Conservation (phyloP, 2,797 vertebrate species). For the Neomorphus geoffroyi region DNA sequence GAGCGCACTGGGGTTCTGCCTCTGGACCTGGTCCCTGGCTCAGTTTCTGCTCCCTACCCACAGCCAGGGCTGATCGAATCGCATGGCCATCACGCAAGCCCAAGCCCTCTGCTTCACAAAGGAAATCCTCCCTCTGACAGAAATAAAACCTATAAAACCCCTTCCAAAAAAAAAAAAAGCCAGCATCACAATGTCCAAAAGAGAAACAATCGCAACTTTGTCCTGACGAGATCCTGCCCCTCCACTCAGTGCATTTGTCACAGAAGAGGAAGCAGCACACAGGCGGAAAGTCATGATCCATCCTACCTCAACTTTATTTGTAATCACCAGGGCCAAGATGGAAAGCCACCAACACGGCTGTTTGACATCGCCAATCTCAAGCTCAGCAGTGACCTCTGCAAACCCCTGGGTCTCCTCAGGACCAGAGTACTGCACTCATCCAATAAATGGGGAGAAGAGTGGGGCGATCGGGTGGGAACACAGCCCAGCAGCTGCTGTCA, state of each 20-base stretch:
- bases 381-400: neutral
- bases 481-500: neutral
- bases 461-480: fast-evolving
- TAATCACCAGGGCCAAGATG: neutral
- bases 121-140: fast-evolving
- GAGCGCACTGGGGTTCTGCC: neutral
- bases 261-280: neutral
- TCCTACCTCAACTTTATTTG: neutral
- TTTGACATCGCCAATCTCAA: neutral
- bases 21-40: neutral
- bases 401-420: neutral
- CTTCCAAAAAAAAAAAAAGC: neutral
- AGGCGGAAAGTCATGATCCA: neutral
- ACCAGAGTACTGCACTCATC: neutral
- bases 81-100: fast-evolving
- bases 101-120: neutral
- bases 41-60: neutral
- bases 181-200: neutral
- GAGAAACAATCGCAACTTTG: neutral
- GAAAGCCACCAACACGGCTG: neutral
- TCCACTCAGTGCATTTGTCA: neutral
- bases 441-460: fast-evolving
- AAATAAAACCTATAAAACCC: neutral
- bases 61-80: fast-evolving
- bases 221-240: neutral